Base-by-base conservation (phyloP, 2,888 invertebrate genomes). In the Drosophila bunnanda region DNA sequence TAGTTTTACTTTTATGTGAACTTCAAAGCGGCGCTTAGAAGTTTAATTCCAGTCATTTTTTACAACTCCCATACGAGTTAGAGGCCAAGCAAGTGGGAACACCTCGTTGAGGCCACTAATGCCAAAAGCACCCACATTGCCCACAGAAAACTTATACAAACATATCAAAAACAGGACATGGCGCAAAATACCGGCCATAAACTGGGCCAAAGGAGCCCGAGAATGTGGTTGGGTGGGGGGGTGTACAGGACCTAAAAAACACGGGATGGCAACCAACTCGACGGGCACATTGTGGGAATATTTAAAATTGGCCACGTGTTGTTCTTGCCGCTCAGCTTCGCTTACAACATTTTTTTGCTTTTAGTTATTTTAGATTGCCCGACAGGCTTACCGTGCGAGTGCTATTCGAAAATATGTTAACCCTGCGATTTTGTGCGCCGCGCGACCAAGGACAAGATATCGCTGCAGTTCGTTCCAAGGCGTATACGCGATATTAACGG, bases 101-200 rank as follows among this genome's bases (percentile, higher is more conserved):
- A 60, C 34, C 20, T 34, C 10, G 60, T 15, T 72, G 39, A 30
- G 60, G n/a, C 15, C 67, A 65, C 77, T 72, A 74, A 64, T 71
- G 60, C 71, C 67, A 71, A 46, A 46, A 75, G 58, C 72, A 77
- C 72, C 69, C 69, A 87, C 74, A 88, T 75, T 65, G 68, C 67
- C 75, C 71, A 74, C 34, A 46, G 28, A 67, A 76, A 80, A 73
- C 83, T 76, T 71, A 60, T 66, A 64, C 74, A 85, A 82, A 85
- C 83, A 85, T 82, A 80, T 85, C 78, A 85, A 70, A 65, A 77
- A 68, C 54, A 68, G 86, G 80, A 79, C 73, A 75, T 79, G 79
- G 80, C 60, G 66, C 80, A 75, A 76, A 62, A 76, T 36, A 55
- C 61, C 64, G 67, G 71, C 71, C 77, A 85, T 77, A 81, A 88